Conservation (phyloP, 2,113 vertebrate genomes). For the Pterophyllum scalare region DNA sequence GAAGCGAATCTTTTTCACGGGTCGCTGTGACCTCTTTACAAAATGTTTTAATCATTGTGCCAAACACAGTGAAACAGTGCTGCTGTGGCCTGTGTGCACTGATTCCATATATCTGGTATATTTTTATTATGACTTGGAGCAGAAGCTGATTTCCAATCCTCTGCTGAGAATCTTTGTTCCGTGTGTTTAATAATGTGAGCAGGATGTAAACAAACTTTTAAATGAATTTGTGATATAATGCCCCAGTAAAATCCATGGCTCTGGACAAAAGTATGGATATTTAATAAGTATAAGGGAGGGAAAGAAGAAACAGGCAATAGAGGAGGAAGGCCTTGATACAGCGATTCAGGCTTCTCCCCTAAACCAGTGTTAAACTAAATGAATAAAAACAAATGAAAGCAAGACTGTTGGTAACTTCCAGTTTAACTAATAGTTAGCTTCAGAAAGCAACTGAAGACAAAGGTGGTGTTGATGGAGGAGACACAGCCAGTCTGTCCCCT, state of each 20-base stretch:
- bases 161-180: too few species aligned
- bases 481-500: background rate
- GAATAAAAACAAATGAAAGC: background rate
- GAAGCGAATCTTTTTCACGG: background rate
- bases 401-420: background rate
- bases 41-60: background rate
- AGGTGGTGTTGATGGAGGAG: background rate
- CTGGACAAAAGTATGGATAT: background rate
- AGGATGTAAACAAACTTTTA: too few species aligned
- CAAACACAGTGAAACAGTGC: background rate
- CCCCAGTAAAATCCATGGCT: too few species aligned
- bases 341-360: background rate
- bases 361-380: background rate
- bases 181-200: too few species aligned
- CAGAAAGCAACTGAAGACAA: background rate
- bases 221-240: too few species aligned
- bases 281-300: background rate
- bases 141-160: too few species aligned
- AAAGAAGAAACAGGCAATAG: background rate
- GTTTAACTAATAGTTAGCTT: background rate
- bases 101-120: too few species aligned
- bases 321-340: background rate
- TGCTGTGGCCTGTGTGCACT: too few species aligned
- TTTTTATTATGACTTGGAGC: too few species aligned
- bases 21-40: background rate